Evolutionary conservation across 2,113 vertebrate genomes (phyloP).

Genomic region (Scomber colias): DNA sequence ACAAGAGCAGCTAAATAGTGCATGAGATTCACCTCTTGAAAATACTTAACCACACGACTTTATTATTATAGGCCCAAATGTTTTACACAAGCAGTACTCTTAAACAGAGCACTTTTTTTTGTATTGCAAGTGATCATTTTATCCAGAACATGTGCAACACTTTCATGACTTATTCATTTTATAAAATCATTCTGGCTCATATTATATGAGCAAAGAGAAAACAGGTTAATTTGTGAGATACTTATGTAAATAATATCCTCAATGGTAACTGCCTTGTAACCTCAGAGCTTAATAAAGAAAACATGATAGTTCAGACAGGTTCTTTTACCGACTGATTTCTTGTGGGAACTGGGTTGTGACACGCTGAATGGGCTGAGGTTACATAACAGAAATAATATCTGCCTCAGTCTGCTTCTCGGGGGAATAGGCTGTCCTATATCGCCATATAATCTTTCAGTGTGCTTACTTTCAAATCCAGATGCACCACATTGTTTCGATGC

Average conservation of each 20-base stretch:
- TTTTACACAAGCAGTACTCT: neutral
- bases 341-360: conserved; percentile 44
- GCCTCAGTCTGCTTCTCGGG: conserved; percentile 11
- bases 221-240: conserved; percentile 19
- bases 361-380: conserved; percentile 38
- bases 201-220: conserved; percentile 21
- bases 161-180: neutral
- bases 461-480: conserved; percentile 94
- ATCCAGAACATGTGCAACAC: neutral
- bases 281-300: conserved; percentile 36
- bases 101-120: neutral
- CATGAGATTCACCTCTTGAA: conserved; percentile 9
- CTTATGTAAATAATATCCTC: neutral
- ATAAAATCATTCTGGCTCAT: conserved; percentile 7
- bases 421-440: conserved; percentile 22
- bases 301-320: conserved; percentile 16
- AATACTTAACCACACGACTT: neutral
- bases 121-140: neutral
- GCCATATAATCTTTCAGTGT: neutral
- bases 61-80: neutral
- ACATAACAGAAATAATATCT: conserved; percentile 55
- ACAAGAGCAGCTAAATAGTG: neutral
- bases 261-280: conserved; percentile 17
- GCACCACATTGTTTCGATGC: conserved; percentile 91
- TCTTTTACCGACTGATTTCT: conserved; percentile 6